Base-by-base conservation (phyloP, 2,888 invertebrate genomes). In the Trypoxylon attenuatum region DNA sequence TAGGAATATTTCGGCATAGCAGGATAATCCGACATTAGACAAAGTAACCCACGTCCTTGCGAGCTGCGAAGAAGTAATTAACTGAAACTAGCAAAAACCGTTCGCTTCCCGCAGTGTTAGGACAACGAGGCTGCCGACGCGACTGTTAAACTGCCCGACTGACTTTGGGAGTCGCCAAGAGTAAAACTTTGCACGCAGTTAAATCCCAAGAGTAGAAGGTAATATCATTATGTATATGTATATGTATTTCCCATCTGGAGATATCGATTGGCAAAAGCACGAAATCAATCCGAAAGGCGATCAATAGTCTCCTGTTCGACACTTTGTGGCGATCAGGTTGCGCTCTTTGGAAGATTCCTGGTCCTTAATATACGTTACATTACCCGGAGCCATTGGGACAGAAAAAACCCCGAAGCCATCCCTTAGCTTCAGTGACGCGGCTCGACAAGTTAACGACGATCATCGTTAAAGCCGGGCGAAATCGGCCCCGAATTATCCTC, bases 311-410 rank as follows among this genome's bases (percentile, higher is more conserved):
- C 29, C 4, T 18, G 22, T 19, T 47, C 52, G 27, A 19, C 29
- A 50, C 33, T 33, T 23, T 52, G 51, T 52, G 57, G 57, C 65
- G 46, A 64, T 55, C 56, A 47, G 41, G 60, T 13, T 41, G 50
- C 56, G 64, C 56, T 47, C 18, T 51, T 43, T 50, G 51, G 43
- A 66, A 66, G 65, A 65, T 65, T 57, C 65, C 65, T 64, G 65
- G 57, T 65, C 65, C 65, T 49, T 65, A 33, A 33, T 33, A 33
- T 33, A 33, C 33, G 33, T 33, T 33, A 33, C 33, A 33, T 33
- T 33, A 33, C 33, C 33, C 33, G 13, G n/a, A 4, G 33, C n/a
- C n/a, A 10, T 10, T 13, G n/a, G n/a, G n/a, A n/a, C n/a, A n/a
- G 33, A 8, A 13, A 33, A 33, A n/a, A n/a, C n/a, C 13, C 33